Evolutionary conservation across 2,113 vertebrate genomes (phyloP).

Genomic region (Onychostruthus taczanowskii): DNA sequence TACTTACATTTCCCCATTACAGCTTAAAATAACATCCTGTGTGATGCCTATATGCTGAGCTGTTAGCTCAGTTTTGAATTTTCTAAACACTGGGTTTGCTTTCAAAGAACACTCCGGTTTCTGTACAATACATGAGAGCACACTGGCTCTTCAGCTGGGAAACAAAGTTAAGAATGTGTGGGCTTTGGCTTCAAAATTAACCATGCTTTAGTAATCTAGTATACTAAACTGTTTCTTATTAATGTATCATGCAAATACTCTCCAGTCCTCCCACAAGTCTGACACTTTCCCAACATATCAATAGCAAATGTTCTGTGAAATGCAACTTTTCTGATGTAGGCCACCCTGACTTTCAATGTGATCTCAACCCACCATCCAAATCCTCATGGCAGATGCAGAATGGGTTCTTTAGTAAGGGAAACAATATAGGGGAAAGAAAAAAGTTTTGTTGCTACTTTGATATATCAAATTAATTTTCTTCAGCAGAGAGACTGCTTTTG

Average conservation of each 20-base stretch:
- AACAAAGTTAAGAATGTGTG: slow-evolving; percentile 74
- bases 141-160: slow-evolving; percentile 54
- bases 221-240: slow-evolving; percentile 81
- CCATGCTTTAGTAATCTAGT: slow-evolving; percentile 73
- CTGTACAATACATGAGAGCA: slow-evolving; percentile 46
- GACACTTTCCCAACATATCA: slow-evolving; percentile 77
- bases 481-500: not conserved
- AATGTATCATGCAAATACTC: slow-evolving; percentile 74
- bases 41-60: slow-evolving; percentile 44
- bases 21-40: slow-evolving; percentile 66
- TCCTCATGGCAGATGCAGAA: slow-evolving; percentile 52
- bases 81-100: slow-evolving; percentile 65
- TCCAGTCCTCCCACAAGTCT: slow-evolving; percentile 62
- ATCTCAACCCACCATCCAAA: slow-evolving; percentile 51
- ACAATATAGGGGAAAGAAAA: not conserved
- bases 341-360: slow-evolving; percentile 71
- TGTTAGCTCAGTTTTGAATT: slow-evolving; percentile 61
- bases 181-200: slow-evolving; percentile 74
- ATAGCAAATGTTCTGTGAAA: slow-evolving; percentile 76
- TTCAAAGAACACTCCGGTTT: slow-evolving; percentile 68
- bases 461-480: not conserved
- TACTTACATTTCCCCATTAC: slow-evolving; percentile 51
- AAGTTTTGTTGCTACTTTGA: not conserved
- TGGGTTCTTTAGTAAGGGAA: not conserved
- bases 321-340: slow-evolving; percentile 65